These are phyloP conservation scores for Phrynocephalus forsythii DNA, from an alignment of 2,797 vertebrate genomes.

Conservation along the genomic window DNA sequence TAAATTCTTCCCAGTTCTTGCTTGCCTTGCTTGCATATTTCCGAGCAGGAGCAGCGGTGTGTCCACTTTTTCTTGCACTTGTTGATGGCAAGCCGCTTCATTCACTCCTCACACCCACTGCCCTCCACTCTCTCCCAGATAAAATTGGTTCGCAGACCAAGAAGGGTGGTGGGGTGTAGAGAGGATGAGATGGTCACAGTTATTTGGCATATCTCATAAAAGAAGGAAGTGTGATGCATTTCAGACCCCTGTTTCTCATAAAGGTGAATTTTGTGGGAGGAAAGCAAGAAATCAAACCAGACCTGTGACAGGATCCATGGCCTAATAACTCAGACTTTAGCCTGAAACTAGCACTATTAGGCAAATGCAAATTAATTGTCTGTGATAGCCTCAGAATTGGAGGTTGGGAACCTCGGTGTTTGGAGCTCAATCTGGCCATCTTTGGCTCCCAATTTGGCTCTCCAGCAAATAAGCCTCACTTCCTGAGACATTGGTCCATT, in stretches of 20 bases:
- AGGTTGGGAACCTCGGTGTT: background rate
- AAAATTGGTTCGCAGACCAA: rapidly evolving
- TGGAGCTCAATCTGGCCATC: background rate
- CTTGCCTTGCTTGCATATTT: constrained; percentile 79
- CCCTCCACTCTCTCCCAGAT: rapidly evolving
- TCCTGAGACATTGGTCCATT: too few species aligned
- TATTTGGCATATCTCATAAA: background rate
- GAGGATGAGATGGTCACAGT: background rate
- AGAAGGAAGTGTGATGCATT: background rate
- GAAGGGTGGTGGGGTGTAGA: rapidly evolving
- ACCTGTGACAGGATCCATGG: background rate
- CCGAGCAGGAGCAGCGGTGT: constrained; percentile 77
- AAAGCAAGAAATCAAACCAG: background rate
- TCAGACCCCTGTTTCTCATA: constrained; percentile 7
- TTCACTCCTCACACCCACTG: background rate
- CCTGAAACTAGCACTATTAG: background rate
- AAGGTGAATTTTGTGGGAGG: background rate
- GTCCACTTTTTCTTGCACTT: constrained; percentile 78
- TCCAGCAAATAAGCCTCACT: background rate
- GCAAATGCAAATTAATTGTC: background rate
- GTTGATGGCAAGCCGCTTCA: rapidly evolving
- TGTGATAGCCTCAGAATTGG: background rate
- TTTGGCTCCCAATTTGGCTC: background rate
- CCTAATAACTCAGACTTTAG: background rate
- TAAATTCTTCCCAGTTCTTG: constrained; percentile 76